Evolutionary conservation across 2,888 invertebrate species (phyloP).

Genomic region (Lasioglossum morio): DNA sequence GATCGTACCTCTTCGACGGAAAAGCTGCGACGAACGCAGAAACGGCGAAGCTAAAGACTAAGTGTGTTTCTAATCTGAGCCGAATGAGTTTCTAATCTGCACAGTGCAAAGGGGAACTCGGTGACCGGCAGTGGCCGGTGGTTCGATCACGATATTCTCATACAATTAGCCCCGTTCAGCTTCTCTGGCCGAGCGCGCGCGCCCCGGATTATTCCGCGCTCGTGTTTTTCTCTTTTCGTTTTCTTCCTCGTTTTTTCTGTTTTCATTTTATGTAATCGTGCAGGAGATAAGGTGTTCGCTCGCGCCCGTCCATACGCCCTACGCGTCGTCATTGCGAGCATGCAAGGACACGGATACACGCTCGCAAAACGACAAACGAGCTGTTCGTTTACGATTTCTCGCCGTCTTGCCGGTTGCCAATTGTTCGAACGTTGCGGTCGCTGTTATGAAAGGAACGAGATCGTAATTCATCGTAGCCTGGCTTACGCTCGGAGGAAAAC

Average conservation of each 20-base stretch:
- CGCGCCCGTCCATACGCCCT: not conserved
- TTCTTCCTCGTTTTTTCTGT: slow-evolving; percentile 17
- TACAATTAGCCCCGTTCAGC: slow-evolving; percentile 32
- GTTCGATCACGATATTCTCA: slow-evolving; percentile 36
- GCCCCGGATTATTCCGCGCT: slow-evolving; percentile 42
- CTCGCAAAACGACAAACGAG: not conserved
- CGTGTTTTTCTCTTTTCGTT: not conserved
- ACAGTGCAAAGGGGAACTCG: not conserved
- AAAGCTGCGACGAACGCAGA: not conserved
- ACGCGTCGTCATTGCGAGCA: not conserved
- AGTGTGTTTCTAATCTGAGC: slow-evolving; percentile 5
- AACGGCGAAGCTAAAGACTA: not conserved
- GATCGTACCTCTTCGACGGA: not conserved
- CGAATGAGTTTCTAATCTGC: slow-evolving; percentile 12
- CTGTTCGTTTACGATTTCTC: not conserved
- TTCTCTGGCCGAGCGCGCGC: not conserved
- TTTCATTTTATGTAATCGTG: slow-evolving; percentile 35
- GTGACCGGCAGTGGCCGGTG: not conserved
- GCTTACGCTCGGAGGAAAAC: not conserved
- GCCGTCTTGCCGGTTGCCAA: not conserved
- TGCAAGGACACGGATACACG: not conserved
- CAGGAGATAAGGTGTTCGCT: slow-evolving; percentile 50
- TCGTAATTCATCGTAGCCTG: not conserved
- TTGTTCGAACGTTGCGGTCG: not conserved
- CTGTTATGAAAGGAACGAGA: not conserved